A percentile compares a stretch with the other conserved stretches of the same genome.
These are phyloP conservation scores for Papilio xuthus DNA, from an alignment of 1,140 invertebrate species.

Conservation along the genomic window DNA sequence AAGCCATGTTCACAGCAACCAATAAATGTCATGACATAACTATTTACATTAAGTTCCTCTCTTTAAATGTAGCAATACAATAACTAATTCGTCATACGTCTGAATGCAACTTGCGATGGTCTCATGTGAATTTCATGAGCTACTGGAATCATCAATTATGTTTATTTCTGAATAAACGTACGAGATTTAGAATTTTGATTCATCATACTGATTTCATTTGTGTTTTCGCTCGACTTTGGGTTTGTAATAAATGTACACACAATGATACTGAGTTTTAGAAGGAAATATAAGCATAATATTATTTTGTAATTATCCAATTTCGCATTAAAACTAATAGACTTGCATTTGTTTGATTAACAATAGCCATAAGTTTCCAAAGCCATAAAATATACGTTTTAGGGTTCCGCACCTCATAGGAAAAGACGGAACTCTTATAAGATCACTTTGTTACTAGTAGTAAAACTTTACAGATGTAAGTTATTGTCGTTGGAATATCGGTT, in stretches of 20 bases:
- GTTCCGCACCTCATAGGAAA: no score
- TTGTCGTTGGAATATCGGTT: no score
- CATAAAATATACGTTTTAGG: no score
- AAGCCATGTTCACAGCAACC: neutral
- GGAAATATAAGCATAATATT: neutral
- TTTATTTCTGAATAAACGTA: conserved; percentile 33
- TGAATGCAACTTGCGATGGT: conserved; percentile 1
- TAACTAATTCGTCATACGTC: conserved; percentile 19
- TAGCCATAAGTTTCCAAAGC: no score
- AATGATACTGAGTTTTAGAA: neutral
- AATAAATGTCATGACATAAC: neutral
- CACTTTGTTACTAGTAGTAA: no score
- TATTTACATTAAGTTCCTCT: neutral
- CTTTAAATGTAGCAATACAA: neutral
- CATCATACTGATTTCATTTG: conserved; percentile 14
- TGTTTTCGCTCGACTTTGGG: neutral
- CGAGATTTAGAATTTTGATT: conserved; percentile 18
- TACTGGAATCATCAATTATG: conserved; percentile 29
- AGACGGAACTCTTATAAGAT: no score
- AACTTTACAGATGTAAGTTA: no score
- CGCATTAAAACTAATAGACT: neutral
- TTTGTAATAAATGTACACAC: neutral
- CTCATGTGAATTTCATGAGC: conserved; percentile 38
- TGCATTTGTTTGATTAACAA: neutral
- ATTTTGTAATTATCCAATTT: neutral